Conservation (phyloP, 2,113 vertebrate genomes). For the Piaya cayana region DNA sequence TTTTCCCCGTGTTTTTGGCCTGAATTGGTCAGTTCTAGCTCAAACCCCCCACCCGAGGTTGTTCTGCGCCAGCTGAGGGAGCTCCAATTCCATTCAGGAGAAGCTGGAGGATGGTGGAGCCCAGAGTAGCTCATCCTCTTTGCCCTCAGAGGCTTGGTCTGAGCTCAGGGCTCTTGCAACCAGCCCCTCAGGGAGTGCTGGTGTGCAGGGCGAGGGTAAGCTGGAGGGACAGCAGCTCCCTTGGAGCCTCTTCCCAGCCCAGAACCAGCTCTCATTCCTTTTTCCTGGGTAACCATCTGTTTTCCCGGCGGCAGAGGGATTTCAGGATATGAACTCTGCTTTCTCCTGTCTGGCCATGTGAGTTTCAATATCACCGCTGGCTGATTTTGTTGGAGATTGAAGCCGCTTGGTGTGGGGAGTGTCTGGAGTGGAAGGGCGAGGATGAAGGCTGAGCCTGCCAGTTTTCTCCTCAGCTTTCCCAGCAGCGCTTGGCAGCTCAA, state of each 20-base stretch:
- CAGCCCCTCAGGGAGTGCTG: rapidly evolving
- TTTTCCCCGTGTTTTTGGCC: not conserved
- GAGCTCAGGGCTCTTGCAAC: not conserved
- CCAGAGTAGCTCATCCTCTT: not conserved
- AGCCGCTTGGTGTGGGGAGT: rapidly evolving
- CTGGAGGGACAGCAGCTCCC: rapidly evolving
- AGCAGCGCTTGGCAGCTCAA: not conserved
- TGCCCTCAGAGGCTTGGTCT: not conserved
- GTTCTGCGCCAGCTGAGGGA: not conserved
- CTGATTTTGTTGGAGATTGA: not conserved
- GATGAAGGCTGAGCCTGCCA: rapidly evolving
- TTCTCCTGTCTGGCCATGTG: rapidly evolving
- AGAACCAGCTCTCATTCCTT: not conserved
- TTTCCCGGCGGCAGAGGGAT: not conserved
- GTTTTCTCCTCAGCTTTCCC: not conserved
- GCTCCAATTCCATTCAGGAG: rapidly evolving
- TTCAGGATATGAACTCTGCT: not conserved
- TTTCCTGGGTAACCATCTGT: not conserved
- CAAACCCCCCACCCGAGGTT: not conserved
- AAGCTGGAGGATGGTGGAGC: no score
- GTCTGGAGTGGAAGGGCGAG: not conserved
- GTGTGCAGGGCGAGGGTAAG: rapidly evolving
- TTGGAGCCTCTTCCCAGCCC: not conserved
- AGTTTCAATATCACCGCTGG: rapidly evolving
- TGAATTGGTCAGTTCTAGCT: not conserved